A percentile compares a stretch with the other conserved stretches of the same genome.
Conservation (phyloP, 2,797 vertebrate genomes). For the Poeciliopsis infans region DNA sequence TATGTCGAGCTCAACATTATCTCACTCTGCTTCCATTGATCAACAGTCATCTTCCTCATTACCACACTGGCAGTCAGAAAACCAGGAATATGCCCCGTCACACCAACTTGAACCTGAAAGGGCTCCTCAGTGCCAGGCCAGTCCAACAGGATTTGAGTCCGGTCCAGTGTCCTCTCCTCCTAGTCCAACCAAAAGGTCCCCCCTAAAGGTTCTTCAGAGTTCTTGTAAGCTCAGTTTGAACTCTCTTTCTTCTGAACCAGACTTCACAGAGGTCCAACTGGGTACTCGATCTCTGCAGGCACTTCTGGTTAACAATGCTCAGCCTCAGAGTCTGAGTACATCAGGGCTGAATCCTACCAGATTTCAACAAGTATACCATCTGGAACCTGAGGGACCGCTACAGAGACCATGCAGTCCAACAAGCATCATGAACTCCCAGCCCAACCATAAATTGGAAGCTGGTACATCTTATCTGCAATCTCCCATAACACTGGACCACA, state of each 20-base stretch:
- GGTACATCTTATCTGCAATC: constrained; percentile 20
- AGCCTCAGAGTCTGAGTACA: constrained; percentile 6
- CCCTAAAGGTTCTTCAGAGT: constrained; percentile 8
- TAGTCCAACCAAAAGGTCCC: constrained; percentile 4
- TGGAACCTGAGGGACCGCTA: neutral
- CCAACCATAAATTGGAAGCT: constrained; percentile 14
- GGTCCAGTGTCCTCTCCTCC: neutral
- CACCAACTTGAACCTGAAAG: neutral
- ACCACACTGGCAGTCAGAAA: constrained; percentile 1
- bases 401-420: constrained; percentile 7
- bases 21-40: neutral
- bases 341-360: neutral
- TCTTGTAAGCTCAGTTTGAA: neutral
- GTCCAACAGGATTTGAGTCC: neutral
- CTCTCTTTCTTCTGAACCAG: neutral
- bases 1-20: neutral
- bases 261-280: constrained; percentile 15
- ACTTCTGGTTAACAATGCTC: constrained; percentile 23
- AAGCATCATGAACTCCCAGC: neutral
- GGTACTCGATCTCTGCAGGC: constrained; percentile 13
- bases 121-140: neutral
- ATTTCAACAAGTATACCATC: constrained; percentile 2
- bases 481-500: constrained; percentile 56
- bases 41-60: neutral
- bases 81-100: neutral